Conservation (phyloP, 1,140 invertebrate species). For the Atta texana region DNA sequence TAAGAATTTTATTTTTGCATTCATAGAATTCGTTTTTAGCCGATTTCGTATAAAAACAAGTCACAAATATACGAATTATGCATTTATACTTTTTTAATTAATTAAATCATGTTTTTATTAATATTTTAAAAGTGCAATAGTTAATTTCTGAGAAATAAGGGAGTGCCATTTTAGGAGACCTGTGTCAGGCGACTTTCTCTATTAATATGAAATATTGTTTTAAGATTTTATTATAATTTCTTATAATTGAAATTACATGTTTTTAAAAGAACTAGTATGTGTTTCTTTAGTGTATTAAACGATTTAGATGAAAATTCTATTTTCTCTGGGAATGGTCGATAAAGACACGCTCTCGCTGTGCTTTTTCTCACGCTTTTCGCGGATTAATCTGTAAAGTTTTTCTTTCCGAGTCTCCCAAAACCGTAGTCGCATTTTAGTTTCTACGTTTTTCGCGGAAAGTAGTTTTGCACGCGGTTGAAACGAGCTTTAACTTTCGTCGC, state of each 20-base stretch:
- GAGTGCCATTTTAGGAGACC: no score
- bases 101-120: no score
- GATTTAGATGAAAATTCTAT: not conserved
- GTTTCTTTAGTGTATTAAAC: not conserved
- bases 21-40: no score
- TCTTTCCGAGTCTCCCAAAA: slow-evolving; percentile 2
- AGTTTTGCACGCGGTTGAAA: slow-evolving; percentile 11
- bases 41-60: no score
- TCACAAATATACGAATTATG: no score
- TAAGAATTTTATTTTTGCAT: no score
- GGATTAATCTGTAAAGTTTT: slow-evolving; percentile 27
- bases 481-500: slow-evolving; percentile 38
- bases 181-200: no score
- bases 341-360: not conserved
- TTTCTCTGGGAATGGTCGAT: not conserved
- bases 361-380: slow-evolving; percentile 16
- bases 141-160: no score
- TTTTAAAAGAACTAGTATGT: not conserved
- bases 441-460: slow-evolving; percentile 17
- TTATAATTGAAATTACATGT: not conserved
- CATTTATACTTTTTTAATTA: no score
- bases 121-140: no score
- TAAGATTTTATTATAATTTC: not conserved
- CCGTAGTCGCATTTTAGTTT: slow-evolving; percentile 7
- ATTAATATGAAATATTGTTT: no score